Evolutionary conservation across 2,888 invertebrate genomes (phyloP).

Genomic region (Crematogaster levior): DNA sequence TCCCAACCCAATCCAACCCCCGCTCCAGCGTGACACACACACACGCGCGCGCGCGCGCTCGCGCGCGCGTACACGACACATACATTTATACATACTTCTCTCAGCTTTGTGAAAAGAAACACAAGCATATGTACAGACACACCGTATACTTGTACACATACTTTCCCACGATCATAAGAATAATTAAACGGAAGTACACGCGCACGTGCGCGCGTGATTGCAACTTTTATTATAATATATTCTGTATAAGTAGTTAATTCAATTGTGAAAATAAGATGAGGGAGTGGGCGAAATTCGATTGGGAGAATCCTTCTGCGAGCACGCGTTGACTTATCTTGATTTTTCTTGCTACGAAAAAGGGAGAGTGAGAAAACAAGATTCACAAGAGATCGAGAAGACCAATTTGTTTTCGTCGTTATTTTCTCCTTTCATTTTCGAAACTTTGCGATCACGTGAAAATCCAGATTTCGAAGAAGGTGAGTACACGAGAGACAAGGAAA

Average conservation of each 20-base stretch:
- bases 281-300: constrained; percentile 66
- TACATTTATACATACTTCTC: background rate
- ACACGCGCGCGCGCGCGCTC: background rate
- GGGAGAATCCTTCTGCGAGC: constrained; percentile 64
- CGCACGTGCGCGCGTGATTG: constrained; percentile 67
- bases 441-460: background rate
- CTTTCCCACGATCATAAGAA: constrained; percentile 67
- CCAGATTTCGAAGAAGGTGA: background rate
- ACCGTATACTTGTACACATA: constrained; percentile 33
- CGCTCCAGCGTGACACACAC: constrained; percentile 15
- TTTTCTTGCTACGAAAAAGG: constrained; percentile 40
- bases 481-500: background rate
- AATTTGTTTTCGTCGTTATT: constrained; percentile 39
- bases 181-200: constrained; percentile 79
- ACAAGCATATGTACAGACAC: constrained; percentile 21
- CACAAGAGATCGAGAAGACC: constrained; percentile 18
- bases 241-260: constrained; percentile 86
- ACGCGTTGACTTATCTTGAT: constrained; percentile 13
- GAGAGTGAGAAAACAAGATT: background rate
- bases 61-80: background rate
- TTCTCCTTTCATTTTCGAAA: constrained; percentile 3
- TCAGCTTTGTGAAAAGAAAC: constrained; percentile 24
- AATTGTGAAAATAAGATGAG: constrained; percentile 76
- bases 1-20: constrained; percentile 20
- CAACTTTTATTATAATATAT: constrained; percentile 85